A percentile compares a stretch with the other conserved stretches of the same genome.
Evolutionary conservation across 2,113 vertebrate species (phyloP).

Genomic region (Ophthalmolycus amberensis): DNA sequence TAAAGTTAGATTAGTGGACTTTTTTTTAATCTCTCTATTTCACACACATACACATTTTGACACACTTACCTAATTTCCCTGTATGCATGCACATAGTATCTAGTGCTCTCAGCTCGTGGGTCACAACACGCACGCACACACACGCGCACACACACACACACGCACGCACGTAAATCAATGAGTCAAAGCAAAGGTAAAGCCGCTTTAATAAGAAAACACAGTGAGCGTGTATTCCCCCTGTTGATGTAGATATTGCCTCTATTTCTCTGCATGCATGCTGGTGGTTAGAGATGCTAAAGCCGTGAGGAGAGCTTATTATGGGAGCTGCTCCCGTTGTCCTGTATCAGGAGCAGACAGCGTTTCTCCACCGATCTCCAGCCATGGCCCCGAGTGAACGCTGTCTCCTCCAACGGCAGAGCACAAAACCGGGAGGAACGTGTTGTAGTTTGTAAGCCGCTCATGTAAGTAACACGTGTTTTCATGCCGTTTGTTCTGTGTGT

Average conservation of each 20-base stretch:
- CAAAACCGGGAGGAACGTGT: neutral
- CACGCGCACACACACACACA: neutral
- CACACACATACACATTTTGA: conserved; percentile 38
- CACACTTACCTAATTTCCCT: conserved; percentile 80
- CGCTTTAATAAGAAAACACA: neutral
- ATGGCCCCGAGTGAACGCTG: conserved; percentile 37
- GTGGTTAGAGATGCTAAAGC: conserved; percentile 33
- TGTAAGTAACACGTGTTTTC: conserved; percentile 39
- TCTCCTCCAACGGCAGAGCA: neutral
- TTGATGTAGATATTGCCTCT: neutral
- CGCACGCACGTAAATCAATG: neutral
- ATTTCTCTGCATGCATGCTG: neutral
- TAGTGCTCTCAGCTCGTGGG: conserved; percentile 11
- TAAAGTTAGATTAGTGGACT: neutral
- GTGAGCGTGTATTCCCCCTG: neutral
- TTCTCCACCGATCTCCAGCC: conserved; percentile 6
- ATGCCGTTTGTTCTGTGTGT: neutral
- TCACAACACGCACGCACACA: neutral
- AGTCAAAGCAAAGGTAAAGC: neutral
- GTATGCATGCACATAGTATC: conserved; percentile 9
- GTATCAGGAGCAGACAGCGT: conserved; percentile 21
- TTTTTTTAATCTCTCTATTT: conserved; percentile 5
- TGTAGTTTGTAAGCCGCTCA: neutral
- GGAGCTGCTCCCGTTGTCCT: conserved; percentile 58
- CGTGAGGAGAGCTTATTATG: conserved; percentile 55